phyloP scores from a whole-genome alignment of 2,113 vertebrate species.

The Lasiurus cinereus region DNA sequence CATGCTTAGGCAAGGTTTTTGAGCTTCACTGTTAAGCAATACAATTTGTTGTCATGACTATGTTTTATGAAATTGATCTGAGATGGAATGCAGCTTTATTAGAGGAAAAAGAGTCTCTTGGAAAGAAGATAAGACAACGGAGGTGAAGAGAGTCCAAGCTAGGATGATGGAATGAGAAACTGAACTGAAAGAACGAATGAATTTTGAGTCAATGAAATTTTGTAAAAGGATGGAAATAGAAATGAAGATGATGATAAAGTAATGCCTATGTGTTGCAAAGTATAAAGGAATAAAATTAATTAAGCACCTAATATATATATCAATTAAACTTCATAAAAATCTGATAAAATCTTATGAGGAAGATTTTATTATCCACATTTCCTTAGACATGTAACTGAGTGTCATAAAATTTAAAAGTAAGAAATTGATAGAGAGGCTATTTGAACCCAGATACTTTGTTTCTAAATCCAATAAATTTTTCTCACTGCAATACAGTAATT shows the following conservation, averaged over 20 bases:
- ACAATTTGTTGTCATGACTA: neutral
- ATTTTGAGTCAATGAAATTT: neutral
- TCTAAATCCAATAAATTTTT: too few species aligned
- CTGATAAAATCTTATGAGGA: neutral
- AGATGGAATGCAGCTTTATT: neutral
- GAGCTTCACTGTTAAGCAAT: neutral
- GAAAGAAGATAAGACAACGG: neutral
- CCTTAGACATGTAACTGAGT: too few species aligned
- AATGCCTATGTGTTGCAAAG: neutral
- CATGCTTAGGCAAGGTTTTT: neutral
- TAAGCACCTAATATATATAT: neutral
- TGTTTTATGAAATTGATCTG: neutral
- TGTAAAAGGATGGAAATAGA: neutral
- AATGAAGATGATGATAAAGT: neutral
- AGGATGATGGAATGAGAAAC: neutral
- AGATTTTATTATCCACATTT: too few species aligned
- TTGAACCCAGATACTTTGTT: too few species aligned
- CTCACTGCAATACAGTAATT: too few species aligned
- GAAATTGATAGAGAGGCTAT: too few species aligned
- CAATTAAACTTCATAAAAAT: neutral
- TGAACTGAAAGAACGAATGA: neutral
- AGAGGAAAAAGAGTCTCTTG: neutral
- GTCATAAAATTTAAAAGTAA: too few species aligned
- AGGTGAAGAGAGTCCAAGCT: neutral
- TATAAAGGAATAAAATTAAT: neutral